phyloP scores from a whole-genome alignment of 2,888 invertebrate genomes.

The Caenorhabditis sinica region DNA sequence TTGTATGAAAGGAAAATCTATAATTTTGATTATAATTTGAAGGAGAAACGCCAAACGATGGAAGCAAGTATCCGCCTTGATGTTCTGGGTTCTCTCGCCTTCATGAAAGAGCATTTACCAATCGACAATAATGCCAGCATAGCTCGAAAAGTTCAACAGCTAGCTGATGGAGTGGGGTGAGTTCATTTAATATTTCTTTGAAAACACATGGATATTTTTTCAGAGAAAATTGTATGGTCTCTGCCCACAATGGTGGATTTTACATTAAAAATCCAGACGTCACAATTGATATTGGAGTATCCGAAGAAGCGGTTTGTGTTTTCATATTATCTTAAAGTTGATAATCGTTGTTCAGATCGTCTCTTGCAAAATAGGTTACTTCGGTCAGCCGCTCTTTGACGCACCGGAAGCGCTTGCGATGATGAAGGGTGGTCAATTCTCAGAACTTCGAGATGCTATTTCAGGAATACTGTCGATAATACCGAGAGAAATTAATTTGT shows the following conservation, averaged over 20 bases:
- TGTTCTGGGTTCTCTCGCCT: constrained; percentile 61
- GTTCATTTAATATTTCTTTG: constrained; percentile 12
- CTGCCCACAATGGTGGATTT: neutral
- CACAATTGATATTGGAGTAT: constrained; percentile 48
- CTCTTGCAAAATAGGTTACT: constrained; percentile 66
- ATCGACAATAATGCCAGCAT: constrained; percentile 45
- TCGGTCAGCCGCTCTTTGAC: constrained; percentile 61
- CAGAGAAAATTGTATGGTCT: constrained; percentile 15
- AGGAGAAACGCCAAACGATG: constrained; percentile 67
- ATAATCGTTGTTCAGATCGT: constrained; percentile 48
- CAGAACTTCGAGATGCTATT: constrained; percentile 48
- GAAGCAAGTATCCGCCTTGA: constrained; percentile 66
- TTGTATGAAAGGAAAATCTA: neutral
- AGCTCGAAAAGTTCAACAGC: constrained; percentile 41
- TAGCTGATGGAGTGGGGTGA: constrained; percentile 64
- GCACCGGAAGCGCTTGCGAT: constrained; percentile 47
- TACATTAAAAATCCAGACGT: constrained; percentile 46
- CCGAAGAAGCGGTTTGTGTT: constrained; percentile 43
- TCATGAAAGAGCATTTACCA: constrained; percentile 63
- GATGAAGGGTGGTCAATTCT: constrained; percentile 52
- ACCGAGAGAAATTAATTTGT: constrained; percentile 57
- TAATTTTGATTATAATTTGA: constrained; percentile 5
- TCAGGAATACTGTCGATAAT: constrained; percentile 42
- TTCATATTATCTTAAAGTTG: neutral
- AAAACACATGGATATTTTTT: neutral